Evolutionary conservation across 1,140 invertebrate genomes (phyloP), one percentile per base, ranked within the genome.

Genomic region (Zeugodacus cucurbitae): DNA sequence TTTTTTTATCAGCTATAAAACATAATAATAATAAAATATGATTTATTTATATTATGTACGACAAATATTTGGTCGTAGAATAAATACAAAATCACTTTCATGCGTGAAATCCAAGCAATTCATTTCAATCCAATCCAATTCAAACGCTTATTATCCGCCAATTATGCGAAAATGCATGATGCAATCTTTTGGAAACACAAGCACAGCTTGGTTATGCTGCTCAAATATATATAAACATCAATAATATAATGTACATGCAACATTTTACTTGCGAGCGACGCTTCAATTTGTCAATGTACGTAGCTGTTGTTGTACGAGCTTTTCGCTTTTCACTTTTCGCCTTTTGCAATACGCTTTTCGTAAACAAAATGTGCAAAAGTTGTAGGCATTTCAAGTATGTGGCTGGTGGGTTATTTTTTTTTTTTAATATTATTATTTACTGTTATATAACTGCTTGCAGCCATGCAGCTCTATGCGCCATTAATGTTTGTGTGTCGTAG

Each of bases 1-100:
- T n/a, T n/a, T n/a, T n/a, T n/a, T n/a, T 48, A 82, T 82, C 34
- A 62, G 67, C 67, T 74, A 74, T 74, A 74, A 74, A 74, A 26
- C 26, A n/a, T 82, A 26, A 70, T 70, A 26, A 70, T 82, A 44
- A 82, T 82, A 82, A 82, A 82, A 48, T 26, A 48, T 44, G 74
- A 20, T 20, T 74, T 22, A 22, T 74, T 74, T 62, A 62, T 62
- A 54, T 54, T 7, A 62, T 62, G 58, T 62, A 34, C 29, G 34
- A 37, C 34, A 74, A 37, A 74, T 54, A 54, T 54, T n/a, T n/a
- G 48, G 14, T 32, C 29, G 62, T 32, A 20, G 10, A 8, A 62
- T 62, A 62, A 17, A 57, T 57, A 57, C 20, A 62, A n/a, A 8
- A 37, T n/a, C 29, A 74, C 67, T 32, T 74, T 74, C 17, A 8